Conservation (phyloP, 2,888 invertebrate genomes). For the Dioctria linearis region DNA sequence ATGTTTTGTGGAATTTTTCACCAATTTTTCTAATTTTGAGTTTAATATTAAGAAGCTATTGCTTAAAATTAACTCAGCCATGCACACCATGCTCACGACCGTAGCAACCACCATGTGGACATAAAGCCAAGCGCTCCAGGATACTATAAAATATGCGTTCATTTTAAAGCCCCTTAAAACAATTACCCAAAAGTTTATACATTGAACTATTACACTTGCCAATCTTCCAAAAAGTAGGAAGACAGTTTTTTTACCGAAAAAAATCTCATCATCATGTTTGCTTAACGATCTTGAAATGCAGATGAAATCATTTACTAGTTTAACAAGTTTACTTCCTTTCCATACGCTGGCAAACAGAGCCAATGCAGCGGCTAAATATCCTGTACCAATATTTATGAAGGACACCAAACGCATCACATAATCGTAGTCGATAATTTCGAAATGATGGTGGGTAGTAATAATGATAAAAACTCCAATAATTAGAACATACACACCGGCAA, state of each 20-base stretch:
- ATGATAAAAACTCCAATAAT: neutral
- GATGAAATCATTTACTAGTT: constrained; percentile 14
- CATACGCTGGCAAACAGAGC: constrained; percentile 3
- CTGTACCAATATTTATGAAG: constrained; percentile 18
- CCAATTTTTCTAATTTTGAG: neutral
- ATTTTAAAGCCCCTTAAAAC: neutral
- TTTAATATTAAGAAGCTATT: constrained; percentile 1
- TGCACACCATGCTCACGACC: constrained; percentile 3
- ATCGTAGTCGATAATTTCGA: neutral
- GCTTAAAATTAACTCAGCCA: neutral
- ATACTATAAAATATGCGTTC: neutral
- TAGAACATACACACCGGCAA: neutral
- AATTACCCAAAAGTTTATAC: neutral
- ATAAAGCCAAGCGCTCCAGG: constrained; percentile 9
- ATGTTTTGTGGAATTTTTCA: neutral
- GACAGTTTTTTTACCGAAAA: neutral
- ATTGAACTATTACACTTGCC: neutral
- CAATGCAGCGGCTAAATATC: constrained; percentile 8
- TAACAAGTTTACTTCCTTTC: neutral
- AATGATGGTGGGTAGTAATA: neutral
- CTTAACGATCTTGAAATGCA: neutral
- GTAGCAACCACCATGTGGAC: constrained; percentile 7
- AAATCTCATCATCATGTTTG: neutral
- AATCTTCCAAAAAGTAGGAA: constrained; percentile 5
- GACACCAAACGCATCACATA: constrained; percentile 33